phyloP scores from a whole-genome alignment of 2,888 invertebrate genomes.

The Rhagium mordax region DNA sequence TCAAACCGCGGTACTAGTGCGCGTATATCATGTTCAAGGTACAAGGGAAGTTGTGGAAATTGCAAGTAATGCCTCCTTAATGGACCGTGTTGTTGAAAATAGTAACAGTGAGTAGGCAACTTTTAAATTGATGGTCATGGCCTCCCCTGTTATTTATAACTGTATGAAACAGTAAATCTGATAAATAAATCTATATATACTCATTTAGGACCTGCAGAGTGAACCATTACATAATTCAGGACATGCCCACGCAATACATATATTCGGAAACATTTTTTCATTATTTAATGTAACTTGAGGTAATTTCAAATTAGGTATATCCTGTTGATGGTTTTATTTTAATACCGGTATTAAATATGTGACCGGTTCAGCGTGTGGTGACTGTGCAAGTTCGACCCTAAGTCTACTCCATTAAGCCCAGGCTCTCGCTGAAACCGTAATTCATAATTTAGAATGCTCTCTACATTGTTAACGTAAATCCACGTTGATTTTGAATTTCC shows the following conservation, averaged over 20 bases:
- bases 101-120: conserved; percentile 11
- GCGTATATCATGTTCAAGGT: neutral
- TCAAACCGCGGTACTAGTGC: no score
- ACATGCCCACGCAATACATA: no score
- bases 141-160: neutral
- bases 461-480: neutral
- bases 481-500: neutral
- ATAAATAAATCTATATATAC: neutral
- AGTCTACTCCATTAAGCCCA: neutral
- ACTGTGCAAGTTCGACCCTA: neutral
- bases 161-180: neutral
- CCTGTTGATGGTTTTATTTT: neutral
- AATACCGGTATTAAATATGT: neutral
- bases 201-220: neutral
- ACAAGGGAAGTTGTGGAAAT: neutral
- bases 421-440: neutral
- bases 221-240: neutral
- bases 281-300: neutral
- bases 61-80: conserved; percentile 6
- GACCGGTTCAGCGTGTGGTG: neutral
- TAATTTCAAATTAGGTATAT: neutral
- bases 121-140: conserved; percentile 17
- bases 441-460: neutral
- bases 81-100: conserved; percentile 14
- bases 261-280: neutral